Base-by-base conservation (phyloP, 2,888 invertebrate species). In the Empis stercorea region DNA sequence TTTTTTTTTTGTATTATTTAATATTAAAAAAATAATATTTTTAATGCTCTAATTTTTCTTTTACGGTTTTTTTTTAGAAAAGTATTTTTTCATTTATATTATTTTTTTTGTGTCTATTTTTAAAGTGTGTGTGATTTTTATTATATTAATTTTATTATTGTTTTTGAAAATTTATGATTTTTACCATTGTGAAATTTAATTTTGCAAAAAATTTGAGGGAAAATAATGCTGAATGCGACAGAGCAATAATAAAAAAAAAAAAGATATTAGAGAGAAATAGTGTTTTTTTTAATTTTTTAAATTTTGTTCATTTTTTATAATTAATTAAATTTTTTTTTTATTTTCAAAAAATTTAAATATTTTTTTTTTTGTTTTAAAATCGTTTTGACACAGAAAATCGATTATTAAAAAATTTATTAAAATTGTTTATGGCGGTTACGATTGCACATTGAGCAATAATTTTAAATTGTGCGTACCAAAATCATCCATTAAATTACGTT, bases 381-480 rank as follows among this genome's bases (percentile, higher is more conserved):
- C 13, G 36, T 39, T 46, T 34, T 43, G 48, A 40, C n/a, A n/a
- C n/a, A n/a, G n/a, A 45, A 41, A 44, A 11, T 47, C 9, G 10
- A 10, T 20, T 4, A 20, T 20, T 10, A 13, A 32, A 5, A 34
- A 34, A 5, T 6, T 34, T n/a, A n/a, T n/a, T n/a, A n/a, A n/a
- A n/a, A n/a, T n/a, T n/a, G n/a, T n/a, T n/a, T n/a, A n/a, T 34
- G 13, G n/a, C 34, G n/a, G 61, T 68, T 70, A 70, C 60, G 71
- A 71, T 58, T 71, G 71, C 63, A 79, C 78, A 68, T 79, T 79
- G 62, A 80, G 74, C 62, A 79, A 71, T 65, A 79, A 65, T 68
- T 79, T 79, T 56, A 79, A 74, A 56, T 78, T 73, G 61, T 76
- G 72, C 61, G 79, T 76, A 64, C 65, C 63, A 54, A 77, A 69